Base-by-base conservation (phyloP, 2,797 vertebrate genomes). In the Girardinus metallicus region DNA sequence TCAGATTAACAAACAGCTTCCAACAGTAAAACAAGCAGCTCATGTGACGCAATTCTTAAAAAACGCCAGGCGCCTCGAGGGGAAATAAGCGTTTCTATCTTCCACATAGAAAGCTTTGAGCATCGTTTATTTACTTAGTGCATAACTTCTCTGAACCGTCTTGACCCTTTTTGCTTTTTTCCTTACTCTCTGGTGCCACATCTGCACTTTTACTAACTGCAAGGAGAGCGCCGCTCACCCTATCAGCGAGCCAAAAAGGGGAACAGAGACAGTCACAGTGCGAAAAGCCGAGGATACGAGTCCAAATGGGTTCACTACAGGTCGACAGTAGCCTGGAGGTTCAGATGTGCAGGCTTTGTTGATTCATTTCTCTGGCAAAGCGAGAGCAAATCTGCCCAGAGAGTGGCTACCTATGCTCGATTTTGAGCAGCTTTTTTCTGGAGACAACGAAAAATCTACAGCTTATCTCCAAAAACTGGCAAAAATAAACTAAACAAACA, bases 201-300 rank as follows among this genome's bases (percentile, higher is more conserved):
- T 89, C 75, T 84, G 82, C 82, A 83, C 78, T 83, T 86, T 83
- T 71, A 71, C 55, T 89, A 86, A 90, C 72, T 73, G 78, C 70
- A 55, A 44, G 18, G 81, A 91, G 79, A 68, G 31, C 62, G 13
- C 39, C 23, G 64, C 84, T 86, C 87, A 86, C 80, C 83, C 68
- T 73, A 78, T 79, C 74, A 89, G 89, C 82, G 82, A 60, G 75
- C 55, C 68, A 83, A 82, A 75, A 73, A 36, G 71, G 41, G 79
- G 77, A 85, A 74, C 79, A 71, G 80, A 75, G 60, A 84, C 73
- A 47, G 77, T 87, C 77, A 51, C 71, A 16, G 43, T 81, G 64
- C 41, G 43, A 81, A 80, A 79, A 83, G 74, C 51, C 55, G 51
- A 39, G 78, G 68, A 75, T 53, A 29, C 12, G 75, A 78, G 72